Base-by-base conservation (phyloP, 2,113 vertebrate species). In the Eubucco bourcierii region DNA sequence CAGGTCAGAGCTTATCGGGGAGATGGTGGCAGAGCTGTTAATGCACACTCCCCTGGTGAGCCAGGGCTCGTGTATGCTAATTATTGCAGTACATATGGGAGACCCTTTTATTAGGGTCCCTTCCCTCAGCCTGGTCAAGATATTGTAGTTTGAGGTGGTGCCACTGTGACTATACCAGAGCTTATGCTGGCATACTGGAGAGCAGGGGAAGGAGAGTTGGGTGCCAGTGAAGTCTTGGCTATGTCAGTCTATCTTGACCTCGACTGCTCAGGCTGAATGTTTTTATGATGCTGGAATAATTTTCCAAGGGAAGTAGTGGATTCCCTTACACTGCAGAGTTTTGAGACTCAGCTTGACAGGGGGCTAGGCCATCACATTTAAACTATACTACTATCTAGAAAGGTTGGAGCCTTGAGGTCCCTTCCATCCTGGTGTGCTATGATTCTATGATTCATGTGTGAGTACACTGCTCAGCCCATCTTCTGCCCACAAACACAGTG, bases 1-100 rank as follows among this genome's bases (percentile, higher is more conserved):
- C 80, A 75, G 95, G 90, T 63, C 23, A 55, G 91, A 87, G 84
- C 79, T 96, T 89, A 93, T 92, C 44, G 1, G 56, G 44, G 82
- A 1, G 58, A 50, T 50, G 94, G 37, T 89, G 83, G 64, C 85
- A 53, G 90, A 3, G 6, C 21, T 0, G 15, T 64, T 39, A 60
- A 89, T 60, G 90, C 66, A 74, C 28, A 77, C 80, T 87, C 33
- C 84, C 53, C 12, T 3, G 56, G 33, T 13, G 39, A 67, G 88
- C 2, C 15, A 71, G 78, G 52, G 55, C 63, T 52, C 8, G 19
- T 33, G 34, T 18, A 1, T 21, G 59, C 37, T 82, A 13, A 9
- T 63, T 50, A 10, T 2, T 46, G 10, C 16, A 47, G 55, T 5
- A 46, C 44, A 59, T 60, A 11, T 11, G 41, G n/a, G 46, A 28